Percentiles rank a stretch among this genome's conserved stretches.
phyloP scores from a whole-genome alignment of 2,797 vertebrate genomes.

The Pseudomugil gertrudae region DNA sequence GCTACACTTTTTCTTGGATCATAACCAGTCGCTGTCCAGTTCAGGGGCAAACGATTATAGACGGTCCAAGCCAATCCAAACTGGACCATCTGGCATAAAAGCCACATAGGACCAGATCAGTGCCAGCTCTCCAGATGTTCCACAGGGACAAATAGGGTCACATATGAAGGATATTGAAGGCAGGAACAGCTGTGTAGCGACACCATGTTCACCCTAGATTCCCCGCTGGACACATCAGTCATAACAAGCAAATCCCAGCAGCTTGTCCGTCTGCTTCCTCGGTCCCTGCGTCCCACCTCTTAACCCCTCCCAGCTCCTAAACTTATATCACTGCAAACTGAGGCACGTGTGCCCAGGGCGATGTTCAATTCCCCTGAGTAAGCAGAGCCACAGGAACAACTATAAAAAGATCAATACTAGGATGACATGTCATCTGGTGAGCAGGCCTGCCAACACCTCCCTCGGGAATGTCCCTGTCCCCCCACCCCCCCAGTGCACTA shows the following conservation, averaged over 20 bases:
- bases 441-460: conserved; percentile 79
- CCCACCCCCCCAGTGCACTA: conserved; percentile 66
- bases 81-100: conserved; percentile 61
- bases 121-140: conserved; percentile 81
- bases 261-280: conserved; percentile 63
- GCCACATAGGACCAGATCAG: conserved; percentile 45
- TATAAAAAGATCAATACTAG: conserved; percentile 81
- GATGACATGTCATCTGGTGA: conserved; percentile 84
- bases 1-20: conserved; percentile 18
- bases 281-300: conserved; percentile 12
- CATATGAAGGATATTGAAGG: conserved; percentile 73
- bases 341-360: conserved; percentile 57
- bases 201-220: conserved; percentile 56
- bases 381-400: conserved; percentile 62
- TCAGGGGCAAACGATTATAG: conserved; percentile 33
- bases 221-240: conserved; percentile 77
- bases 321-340: conserved; percentile 36
- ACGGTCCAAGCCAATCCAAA: conserved; percentile 39
- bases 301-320: conserved; percentile 6
- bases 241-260: conserved; percentile 62
- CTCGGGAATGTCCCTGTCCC: conserved; percentile 69
- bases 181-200: conserved; percentile 77
- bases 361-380: conserved; percentile 66
- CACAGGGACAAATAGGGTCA: conserved; percentile 71
- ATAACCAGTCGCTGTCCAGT: conserved; percentile 28